phyloP scores from a whole-genome alignment of 2,888 invertebrate genomes.

The Trimorus sp. region DNA sequence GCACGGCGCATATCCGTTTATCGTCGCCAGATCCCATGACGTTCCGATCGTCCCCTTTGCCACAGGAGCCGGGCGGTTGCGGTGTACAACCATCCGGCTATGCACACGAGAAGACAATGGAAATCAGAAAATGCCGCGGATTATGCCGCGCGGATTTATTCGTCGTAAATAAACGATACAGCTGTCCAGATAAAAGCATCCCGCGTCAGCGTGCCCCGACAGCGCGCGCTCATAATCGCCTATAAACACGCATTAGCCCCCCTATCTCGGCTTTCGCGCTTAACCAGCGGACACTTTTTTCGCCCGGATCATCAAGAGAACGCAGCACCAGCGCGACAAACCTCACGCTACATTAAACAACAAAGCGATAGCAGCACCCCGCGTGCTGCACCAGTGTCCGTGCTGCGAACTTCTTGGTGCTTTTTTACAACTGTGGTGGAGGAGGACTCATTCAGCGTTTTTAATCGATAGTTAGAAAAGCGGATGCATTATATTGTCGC shows the following conservation, averaged over 20 bases:
- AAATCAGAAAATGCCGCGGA: slow-evolving; percentile 20
- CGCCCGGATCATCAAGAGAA: slow-evolving; percentile 13
- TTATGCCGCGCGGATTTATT: slow-evolving; percentile 18
- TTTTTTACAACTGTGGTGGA: too few species aligned
- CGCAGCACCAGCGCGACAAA: not conserved
- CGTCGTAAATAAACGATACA: slow-evolving; percentile 42
- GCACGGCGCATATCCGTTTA: slow-evolving; percentile 16
- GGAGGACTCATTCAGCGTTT: too few species aligned
- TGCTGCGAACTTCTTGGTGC: too few species aligned
- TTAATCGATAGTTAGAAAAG: too few species aligned
- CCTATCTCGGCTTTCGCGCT: slow-evolving; percentile 30
- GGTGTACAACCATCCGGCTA: not conserved
- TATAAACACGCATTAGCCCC: slow-evolving; percentile 35
- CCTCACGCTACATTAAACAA: too few species aligned
- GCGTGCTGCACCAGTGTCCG: too few species aligned
- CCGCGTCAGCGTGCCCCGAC: slow-evolving; percentile 9
- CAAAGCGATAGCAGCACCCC: too few species aligned
- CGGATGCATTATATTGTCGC: too few species aligned
- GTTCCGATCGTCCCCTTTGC: slow-evolving; percentile 13
- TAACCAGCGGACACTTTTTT: slow-evolving; percentile 30
- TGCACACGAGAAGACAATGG: slow-evolving; percentile 10
- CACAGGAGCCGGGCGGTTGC: not conserved
- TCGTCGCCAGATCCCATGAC: not conserved
- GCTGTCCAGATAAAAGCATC: slow-evolving; percentile 18
- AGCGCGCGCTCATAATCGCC: slow-evolving; percentile 23